These are phyloP conservation scores for Ammospiza caudacuta DNA, from an alignment of 2,113 vertebrate species.

Conservation along the genomic window DNA sequence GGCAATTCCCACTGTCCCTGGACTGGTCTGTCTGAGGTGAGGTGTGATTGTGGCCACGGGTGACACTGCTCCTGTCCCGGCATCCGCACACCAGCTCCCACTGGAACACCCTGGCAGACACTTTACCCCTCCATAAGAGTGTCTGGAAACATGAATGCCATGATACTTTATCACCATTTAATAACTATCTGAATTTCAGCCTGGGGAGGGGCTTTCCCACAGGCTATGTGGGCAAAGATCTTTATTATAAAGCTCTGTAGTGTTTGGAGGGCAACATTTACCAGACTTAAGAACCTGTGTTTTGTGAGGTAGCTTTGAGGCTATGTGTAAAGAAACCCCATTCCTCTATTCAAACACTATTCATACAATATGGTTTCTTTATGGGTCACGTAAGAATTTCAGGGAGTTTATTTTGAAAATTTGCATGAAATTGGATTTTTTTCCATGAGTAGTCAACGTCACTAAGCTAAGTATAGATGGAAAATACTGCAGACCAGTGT, in stretches of 20 bases:
- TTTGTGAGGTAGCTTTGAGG: neutral
- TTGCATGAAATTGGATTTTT: neutral
- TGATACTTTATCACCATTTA: neutral
- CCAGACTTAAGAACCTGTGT: neutral
- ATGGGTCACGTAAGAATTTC: neutral
- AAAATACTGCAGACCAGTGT: neutral
- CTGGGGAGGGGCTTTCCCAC: neutral
- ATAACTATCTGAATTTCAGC: neutral
- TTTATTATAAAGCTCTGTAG: neutral
- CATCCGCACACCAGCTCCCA: neutral
- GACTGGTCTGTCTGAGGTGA: neutral
- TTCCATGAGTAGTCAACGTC: neutral
- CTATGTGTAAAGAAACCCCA: neutral
- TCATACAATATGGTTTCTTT: neutral
- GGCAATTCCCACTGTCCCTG: neutral
- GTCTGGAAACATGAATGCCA: neutral
- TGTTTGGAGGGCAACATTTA: neutral
- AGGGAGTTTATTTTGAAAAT: neutral
- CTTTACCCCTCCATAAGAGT: neutral
- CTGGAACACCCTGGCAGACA: neutral
- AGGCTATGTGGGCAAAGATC: neutral
- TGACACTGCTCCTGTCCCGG: neutral
- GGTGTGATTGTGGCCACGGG: rapidly evolving
- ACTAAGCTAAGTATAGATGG: neutral
- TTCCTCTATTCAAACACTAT: neutral